phyloP scores from a whole-genome alignment of 2,888 invertebrate genomes.

The Brachylomia viminalis region DNA sequence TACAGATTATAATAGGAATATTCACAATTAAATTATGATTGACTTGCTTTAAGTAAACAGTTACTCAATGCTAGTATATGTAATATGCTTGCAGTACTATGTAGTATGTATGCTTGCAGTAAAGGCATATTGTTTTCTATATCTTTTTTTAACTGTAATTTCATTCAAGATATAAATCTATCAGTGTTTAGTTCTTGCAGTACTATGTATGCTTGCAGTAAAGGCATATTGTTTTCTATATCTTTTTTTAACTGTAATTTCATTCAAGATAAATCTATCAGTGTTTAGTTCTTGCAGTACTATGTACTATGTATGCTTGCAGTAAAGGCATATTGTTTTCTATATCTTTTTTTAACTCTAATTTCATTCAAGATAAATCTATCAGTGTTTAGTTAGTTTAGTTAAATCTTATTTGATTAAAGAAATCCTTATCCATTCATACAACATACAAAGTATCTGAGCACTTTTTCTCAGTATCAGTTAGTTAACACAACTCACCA shows the following conservation, averaged over 20 bases:
- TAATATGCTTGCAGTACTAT: not conserved
- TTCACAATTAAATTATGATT: not conserved
- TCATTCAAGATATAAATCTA: not conserved
- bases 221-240: no score
- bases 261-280: not conserved
- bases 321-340: no score
- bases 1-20: not conserved
- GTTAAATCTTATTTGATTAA: not conserved
- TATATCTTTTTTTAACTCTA: not conserved
- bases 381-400: not conserved
- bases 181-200: no score
- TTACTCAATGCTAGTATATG: not conserved
- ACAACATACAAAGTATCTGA: conserved; percentile 19
- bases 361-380: not conserved
- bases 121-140: not conserved
- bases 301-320: no score
- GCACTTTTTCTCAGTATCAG: conserved; percentile 29
- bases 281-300: no score
- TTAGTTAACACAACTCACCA: conserved; percentile 41
- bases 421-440: not conserved
- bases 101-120: no score
- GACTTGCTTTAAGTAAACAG: not conserved
- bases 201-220: no score
- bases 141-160: not conserved
- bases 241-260: not conserved